Evolutionary conservation across 1,140 invertebrate genomes (phyloP), one percentile per base, ranked within the genome.

Genomic region (Zaprionus ghesquierei): DNA sequence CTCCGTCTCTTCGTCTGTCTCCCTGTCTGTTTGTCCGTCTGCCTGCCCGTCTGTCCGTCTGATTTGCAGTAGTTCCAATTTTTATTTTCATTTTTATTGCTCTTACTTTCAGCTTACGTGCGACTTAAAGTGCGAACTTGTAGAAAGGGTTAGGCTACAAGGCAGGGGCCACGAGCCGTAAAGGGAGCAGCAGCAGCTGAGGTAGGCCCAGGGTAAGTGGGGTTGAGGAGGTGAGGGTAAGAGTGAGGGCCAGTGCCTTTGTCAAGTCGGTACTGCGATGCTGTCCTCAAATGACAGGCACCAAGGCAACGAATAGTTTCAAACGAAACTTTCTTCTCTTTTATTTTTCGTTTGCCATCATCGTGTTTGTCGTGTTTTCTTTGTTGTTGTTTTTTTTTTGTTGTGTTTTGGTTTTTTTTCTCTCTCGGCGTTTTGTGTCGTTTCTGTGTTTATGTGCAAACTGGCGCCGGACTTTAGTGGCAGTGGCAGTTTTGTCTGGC

Each of bases 401-500:
- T 46, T 58, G 75, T 65, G 65, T 29, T 69, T 68, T 66, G 55
- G 41, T 69, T 56, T 55, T 64, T 71, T 68, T 80, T 69, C 5
- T 4, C 5, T 22, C 41, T 10, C 41, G 50, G 59, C 46, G 29
- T 44, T 65, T 61, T 51, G 55, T 49, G 65, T 75, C 54, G 38
- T 53, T 35, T 56, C 41, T 69, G 27, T 73, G 77, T 80, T 85
- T 85, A 85, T 85, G 81, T 65, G 69, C 54, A 80, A 85, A 77
- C 81, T 85, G 81, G 81, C 81, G 81, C 81, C 81, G 81, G 73
- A 85, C 82, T 85, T 84, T 74, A 69, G 71, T 65, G 31, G 69
- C 69, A 82, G 75, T 82, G 72, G 79, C 79, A 81, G 81, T 82
- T 82, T 79, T 69, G 80, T 85, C 81, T 85, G 81, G 69, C 65